Base-by-base conservation (phyloP, 92 coral and sea anemone species). In the Galaxea fascicularis region DNA sequence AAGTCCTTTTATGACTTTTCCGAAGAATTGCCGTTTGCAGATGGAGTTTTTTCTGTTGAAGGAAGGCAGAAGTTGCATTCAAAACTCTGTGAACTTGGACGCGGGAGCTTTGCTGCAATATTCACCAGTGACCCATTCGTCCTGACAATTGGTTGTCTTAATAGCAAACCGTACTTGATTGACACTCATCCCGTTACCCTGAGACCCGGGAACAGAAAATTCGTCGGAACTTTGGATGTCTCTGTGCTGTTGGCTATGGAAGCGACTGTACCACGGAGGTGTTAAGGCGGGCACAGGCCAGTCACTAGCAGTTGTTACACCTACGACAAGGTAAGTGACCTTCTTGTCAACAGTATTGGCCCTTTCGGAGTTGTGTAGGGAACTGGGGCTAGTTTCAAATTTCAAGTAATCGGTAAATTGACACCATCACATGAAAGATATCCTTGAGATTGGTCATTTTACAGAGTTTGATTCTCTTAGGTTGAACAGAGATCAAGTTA, bases 11-110 rank as follows among this genome's bases (percentile, higher is more conserved):
- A 70, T n/a, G 71, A 84, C 22, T 73, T 89, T 25, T 76, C 85
- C 0, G 91, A 82, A 49, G 89, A 89, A 83, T 28, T 89, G 63
- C 92, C 85, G 10, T 82, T 73, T 75, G 67, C 88, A 7, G 87
- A 71, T 60, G 62, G 82, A 51, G 86, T 73, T 1, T 77, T 77
- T 51, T 60, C 89, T 27, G 52, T 52, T 25, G 82, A 63, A 56
- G 92, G 89, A 54, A 89, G 84, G 53, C 49, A 29, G 66, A 84
- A 77, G 68, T 71, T 89, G 52, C 53, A 49, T 57, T n/a, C 57
- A 20, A 85, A 76, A 71, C 82, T 76, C 44, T 76, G 89, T 44
- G 64, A 35, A 11, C 83, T 77, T 57, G 68, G 80, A 1, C 5
- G 47, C 57, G 51, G 27, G 1, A 27, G 24, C 77, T 85, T 77